These are phyloP conservation scores for Pissodes strobi DNA, from an alignment of 1,140 invertebrate species.

Conservation along the genomic window DNA sequence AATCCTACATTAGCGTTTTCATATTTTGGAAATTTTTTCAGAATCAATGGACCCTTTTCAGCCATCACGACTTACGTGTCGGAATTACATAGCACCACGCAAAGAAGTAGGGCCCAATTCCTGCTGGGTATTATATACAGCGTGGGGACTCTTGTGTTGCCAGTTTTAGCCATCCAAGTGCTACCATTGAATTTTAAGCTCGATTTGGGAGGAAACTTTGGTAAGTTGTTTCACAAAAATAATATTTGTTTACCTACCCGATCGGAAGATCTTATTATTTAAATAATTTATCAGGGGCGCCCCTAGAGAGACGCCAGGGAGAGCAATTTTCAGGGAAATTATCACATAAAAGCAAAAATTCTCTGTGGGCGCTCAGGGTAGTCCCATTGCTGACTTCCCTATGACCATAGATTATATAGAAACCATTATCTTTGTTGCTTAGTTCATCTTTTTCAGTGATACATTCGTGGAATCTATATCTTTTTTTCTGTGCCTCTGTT, in stretches of 20 bases:
- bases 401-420: no score
- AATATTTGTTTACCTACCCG: no score
- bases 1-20: not conserved
- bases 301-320: no score
- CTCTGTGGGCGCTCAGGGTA: no score
- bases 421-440: no score
- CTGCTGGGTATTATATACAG: constrained; percentile 66
- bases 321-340: no score
- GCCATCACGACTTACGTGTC: constrained; percentile 71
- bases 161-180: constrained; percentile 38
- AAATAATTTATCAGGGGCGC: no score
- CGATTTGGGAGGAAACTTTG: constrained; percentile 25
- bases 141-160: constrained; percentile 40
- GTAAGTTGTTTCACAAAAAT: constrained; percentile 21
- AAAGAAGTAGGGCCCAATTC: constrained; percentile 67
- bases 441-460: constrained; percentile 46
- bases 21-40: constrained; percentile 49
- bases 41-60: constrained; percentile 74
- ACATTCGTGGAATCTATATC: constrained; percentile 78
- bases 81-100: constrained; percentile 67
- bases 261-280: no score
- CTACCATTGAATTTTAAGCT: constrained; percentile 37
- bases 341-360: no score
- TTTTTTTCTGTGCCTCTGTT: constrained; percentile 69
- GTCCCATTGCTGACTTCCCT: no score